Evolutionary conservation across 2,888 invertebrate genomes (phyloP).

Genomic region (Oligia latruncula): DNA sequence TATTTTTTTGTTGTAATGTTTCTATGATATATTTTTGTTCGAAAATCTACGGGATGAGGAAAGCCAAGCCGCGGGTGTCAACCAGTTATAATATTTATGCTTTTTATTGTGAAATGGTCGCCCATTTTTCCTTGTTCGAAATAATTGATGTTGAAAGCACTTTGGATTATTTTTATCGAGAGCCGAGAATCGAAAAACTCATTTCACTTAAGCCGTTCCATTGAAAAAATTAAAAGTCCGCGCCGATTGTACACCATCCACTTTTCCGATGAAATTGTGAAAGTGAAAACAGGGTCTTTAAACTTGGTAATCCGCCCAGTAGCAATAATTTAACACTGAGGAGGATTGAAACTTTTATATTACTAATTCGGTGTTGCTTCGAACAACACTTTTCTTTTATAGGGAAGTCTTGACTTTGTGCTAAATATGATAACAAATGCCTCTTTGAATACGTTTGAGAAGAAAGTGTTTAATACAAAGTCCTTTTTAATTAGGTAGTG

Average conservation of each 20-base stretch:
- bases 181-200: constrained; percentile 23
- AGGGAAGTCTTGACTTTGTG: constrained; percentile 39
- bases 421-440: constrained; percentile 40
- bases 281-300: constrained; percentile 20
- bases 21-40: not conserved
- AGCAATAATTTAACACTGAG: constrained; percentile 39
- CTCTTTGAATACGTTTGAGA: constrained; percentile 38
- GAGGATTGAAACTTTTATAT: constrained; percentile 57
- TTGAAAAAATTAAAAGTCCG: constrained; percentile 34
- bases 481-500: constrained; percentile 24
- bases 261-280: constrained; percentile 37
- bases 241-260: constrained; percentile 18
- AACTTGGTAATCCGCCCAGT: constrained; percentile 16
- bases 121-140: constrained; percentile 17
- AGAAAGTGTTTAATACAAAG: constrained; percentile 30
- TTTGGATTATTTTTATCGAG: constrained; percentile 23
- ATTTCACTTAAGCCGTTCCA: constrained; percentile 30
- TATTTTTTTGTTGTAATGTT: not conserved
- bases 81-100: not conserved
- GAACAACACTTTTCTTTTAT: constrained; percentile 38
- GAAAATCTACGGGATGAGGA: not conserved
- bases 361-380: constrained; percentile 51
- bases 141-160: constrained; percentile 35
- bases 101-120: not conserved
- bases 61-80: not conserved